A percentile compares a stretch with the other conserved stretches of the same genome.
Evolutionary conservation across 1,140 invertebrate genomes (phyloP).

Genomic region (Heliconius eleuchia): DNA sequence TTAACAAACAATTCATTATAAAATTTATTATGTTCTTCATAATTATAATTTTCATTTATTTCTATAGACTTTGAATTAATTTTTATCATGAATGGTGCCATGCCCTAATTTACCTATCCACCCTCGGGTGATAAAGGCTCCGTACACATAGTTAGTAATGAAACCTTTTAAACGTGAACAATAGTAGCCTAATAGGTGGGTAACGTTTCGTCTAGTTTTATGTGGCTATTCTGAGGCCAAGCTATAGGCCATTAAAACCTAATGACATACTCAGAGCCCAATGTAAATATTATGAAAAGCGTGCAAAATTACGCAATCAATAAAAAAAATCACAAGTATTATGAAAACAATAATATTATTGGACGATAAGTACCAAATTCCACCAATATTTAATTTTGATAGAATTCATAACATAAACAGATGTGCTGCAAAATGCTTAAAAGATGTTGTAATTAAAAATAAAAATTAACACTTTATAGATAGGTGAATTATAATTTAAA

Average conservation of each 20-base stretch:
- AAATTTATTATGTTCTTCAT: neutral
- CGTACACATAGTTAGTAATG: constrained; percentile 46
- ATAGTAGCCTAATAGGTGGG: constrained; percentile 29
- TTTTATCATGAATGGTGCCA: constrained; percentile 25
- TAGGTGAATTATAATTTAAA: too few species aligned
- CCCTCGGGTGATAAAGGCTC: constrained; percentile 40
- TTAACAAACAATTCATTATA: too few species aligned
- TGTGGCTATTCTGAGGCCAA: constrained; percentile 18
- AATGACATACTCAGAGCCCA: constrained; percentile 16
- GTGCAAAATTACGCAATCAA: neutral
- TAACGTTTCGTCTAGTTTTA: constrained; percentile 38
- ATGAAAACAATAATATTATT: constrained; percentile 16
- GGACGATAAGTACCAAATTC: constrained; percentile 11
- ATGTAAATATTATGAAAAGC: constrained; percentile 17
- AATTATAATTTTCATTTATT: neutral
- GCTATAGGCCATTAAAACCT: constrained; percentile 25
- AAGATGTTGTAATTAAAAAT: neutral
- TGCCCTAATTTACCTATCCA: constrained; percentile 40
- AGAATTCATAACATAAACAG: neutral
- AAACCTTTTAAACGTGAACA: constrained; percentile 43
- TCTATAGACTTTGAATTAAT: neutral
- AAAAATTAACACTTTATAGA: neutral
- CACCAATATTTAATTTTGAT: constrained; percentile 3
- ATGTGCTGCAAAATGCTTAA: neutral
- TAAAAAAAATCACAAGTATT: neutral